Conservation (phyloP, 2,888 invertebrate genomes). For the Oegoconia quadripuncta region DNA sequence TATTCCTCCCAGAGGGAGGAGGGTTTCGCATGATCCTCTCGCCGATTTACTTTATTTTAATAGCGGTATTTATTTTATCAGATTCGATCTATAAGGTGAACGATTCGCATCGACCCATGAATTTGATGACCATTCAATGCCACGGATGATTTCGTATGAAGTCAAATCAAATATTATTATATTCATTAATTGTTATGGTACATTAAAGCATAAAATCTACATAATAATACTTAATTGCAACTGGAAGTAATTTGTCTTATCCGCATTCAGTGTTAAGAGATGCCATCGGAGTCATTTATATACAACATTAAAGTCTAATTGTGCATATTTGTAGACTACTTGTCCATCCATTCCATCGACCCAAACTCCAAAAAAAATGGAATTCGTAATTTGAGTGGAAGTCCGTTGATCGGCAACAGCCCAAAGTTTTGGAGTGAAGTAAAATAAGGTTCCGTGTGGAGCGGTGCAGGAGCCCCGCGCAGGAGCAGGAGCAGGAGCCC, state of each 20-base stretch:
- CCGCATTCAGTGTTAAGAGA: constrained; percentile 36
- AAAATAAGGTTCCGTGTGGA: no score
- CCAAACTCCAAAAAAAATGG: constrained; percentile 78
- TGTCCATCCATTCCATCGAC: constrained; percentile 81
- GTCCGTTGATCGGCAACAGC: no score
- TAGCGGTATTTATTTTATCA: neutral
- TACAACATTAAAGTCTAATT: neutral
- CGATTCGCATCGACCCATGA: neutral
- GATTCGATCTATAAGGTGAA: neutral
- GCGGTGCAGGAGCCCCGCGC: no score
- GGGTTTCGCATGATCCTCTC: neutral
- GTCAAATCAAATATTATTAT: no score
- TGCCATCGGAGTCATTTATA: constrained; percentile 50
- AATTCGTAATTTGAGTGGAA: no score
- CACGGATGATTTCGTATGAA: no score
- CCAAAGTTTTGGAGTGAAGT: no score
- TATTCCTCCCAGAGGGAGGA: neutral
- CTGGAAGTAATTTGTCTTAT: no score
- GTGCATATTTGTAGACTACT: constrained; percentile 83
- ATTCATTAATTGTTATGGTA: no score
- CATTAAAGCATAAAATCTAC: no score
- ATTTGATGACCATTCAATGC: constrained; percentile 10
- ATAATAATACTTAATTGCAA: no score
- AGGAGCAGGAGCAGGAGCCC: no score
- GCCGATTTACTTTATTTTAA: neutral